phyloP scores from a whole-genome alignment of 2,888 invertebrate genomes.

The Xylota segnis region DNA sequence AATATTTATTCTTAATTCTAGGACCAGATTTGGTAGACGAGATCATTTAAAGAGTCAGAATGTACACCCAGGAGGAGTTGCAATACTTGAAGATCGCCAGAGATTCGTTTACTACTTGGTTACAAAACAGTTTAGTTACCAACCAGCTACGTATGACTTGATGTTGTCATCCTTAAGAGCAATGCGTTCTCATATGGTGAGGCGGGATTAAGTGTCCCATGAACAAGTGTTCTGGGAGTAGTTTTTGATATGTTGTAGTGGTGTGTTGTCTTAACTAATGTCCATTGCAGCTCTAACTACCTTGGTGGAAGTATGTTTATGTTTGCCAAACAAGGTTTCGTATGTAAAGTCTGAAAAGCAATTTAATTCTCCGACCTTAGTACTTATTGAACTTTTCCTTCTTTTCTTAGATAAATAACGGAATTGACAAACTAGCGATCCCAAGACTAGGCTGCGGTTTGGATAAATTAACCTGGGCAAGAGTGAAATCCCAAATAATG shows the following conservation, averaged over 20 bases:
- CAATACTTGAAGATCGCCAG: slow-evolving; percentile 82
- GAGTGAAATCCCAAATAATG: slow-evolving; percentile 85
- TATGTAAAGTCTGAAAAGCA: too few species aligned
- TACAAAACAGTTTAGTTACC: slow-evolving; percentile 86
- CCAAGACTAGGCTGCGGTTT: slow-evolving; percentile 89
- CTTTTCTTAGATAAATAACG: slow-evolving; percentile 81
- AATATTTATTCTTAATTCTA: too few species aligned
- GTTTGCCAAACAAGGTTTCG: too few species aligned
- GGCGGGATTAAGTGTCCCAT: background rate
- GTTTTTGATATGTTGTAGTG: background rate
- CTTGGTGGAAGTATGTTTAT: background rate
- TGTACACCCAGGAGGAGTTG: slow-evolving; percentile 84
- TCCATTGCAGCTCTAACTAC: background rate
- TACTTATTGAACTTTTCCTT: background rate
- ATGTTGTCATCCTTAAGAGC: slow-evolving; percentile 83
- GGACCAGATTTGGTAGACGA: slow-evolving; percentile 81
- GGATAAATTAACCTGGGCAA: slow-evolving; percentile 87
- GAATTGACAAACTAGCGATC: slow-evolving; percentile 86
- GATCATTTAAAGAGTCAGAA: slow-evolving; percentile 80
- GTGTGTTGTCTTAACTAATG: background rate
- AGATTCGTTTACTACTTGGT: slow-evolving; percentile 87
- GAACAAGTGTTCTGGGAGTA: background rate
- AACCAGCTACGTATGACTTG: slow-evolving; percentile 85
- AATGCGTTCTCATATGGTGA: slow-evolving; percentile 83
- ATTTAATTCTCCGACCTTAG: too few species aligned